Evolutionary conservation across 2,113 vertebrate genomes (phyloP), one percentile per base, ranked within the genome.

Genomic region (Cichladusa arquata): DNA sequence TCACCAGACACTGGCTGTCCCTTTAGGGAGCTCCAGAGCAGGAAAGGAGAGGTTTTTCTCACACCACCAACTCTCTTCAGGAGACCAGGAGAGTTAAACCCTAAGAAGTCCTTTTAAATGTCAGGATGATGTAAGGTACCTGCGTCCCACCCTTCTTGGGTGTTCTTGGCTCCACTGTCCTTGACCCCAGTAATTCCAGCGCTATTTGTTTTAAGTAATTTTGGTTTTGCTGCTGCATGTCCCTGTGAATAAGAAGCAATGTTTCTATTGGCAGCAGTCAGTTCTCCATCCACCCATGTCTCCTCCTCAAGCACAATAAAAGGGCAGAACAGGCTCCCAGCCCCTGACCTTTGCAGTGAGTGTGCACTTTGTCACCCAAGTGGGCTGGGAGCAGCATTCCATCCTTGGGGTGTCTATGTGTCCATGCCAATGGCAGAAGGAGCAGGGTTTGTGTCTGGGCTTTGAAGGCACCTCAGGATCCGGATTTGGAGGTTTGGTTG

Each of bases 171-270:
- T 96, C 86, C 86, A 90, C 92, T 92, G 95, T 79, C 65, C 79
- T 72, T 96, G 93, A 96, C 93, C 93, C 79, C 88, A 81, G 76
- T 94, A 86, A 96, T 97, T 95, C 85, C 90, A 86, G 82, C 83
- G 16, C 94, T 93, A 83, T 93, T 96, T 96, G 90, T 96, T 97
- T 95, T 78, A 76, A 96, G 92, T 96, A 92, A 95, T 92, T 95
- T 90, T 94, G 79, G 87, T 31, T 93, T 94, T 95, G 93, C 92
- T 95, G 79, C 90, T 90, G 90, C 96, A 86, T 90, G 95, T 94
- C 92, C 81, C 77, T 62, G 67, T 88, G 95, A 97, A 96, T 86
- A 90, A 88, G 90, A 92, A 94, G 48, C 79, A 86, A 65, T 96
- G 93, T 97, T 97, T 95, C 96, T 85, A 57, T 96, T 96, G 95